Conservation (phyloP, 2,888 invertebrate species). For the Pedicia rivosa region DNA sequence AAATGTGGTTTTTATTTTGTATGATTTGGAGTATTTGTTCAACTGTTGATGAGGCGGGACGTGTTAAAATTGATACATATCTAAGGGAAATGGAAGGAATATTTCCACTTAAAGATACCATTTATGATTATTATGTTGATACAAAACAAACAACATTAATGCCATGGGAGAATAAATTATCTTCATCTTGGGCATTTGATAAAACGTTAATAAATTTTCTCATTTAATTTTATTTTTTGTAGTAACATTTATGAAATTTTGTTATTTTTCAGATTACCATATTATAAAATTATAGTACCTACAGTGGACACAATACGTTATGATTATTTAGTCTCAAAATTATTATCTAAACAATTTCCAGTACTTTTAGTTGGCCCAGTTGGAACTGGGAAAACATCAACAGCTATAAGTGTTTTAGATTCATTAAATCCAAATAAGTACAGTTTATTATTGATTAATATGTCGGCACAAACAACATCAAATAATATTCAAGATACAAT, state of each 20-base stretch:
- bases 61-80: slow-evolving; percentile 61
- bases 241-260: background rate
- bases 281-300: slow-evolving; percentile 72
- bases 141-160: slow-evolving; percentile 47
- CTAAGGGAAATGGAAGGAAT: slow-evolving; percentile 61
- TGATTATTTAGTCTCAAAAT: slow-evolving; percentile 49
- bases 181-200: slow-evolving; percentile 51
- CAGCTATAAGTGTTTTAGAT: slow-evolving; percentile 48
- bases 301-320: slow-evolving; percentile 81
- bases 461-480: slow-evolving; percentile 76
- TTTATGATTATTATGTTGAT: slow-evolving; percentile 85
- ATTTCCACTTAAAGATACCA: slow-evolving; percentile 73
- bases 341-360: slow-evolving; percentile 48
- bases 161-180: slow-evolving; percentile 67
- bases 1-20: slow-evolving; percentile 60
- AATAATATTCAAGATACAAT: slow-evolving; percentile 72
- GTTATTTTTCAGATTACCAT: slow-evolving; percentile 42
- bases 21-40: slow-evolving; percentile 76
- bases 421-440: slow-evolving; percentile 37
- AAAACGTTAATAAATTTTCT: slow-evolving; percentile 15
- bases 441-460: slow-evolving; percentile 59
- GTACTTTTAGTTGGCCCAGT: slow-evolving; percentile 68
- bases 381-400: slow-evolving; percentile 77
- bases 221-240: background rate
- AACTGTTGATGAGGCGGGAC: slow-evolving; percentile 60